Conservation (phyloP, 2,113 vertebrate genomes). For the Cairina moschata region DNA sequence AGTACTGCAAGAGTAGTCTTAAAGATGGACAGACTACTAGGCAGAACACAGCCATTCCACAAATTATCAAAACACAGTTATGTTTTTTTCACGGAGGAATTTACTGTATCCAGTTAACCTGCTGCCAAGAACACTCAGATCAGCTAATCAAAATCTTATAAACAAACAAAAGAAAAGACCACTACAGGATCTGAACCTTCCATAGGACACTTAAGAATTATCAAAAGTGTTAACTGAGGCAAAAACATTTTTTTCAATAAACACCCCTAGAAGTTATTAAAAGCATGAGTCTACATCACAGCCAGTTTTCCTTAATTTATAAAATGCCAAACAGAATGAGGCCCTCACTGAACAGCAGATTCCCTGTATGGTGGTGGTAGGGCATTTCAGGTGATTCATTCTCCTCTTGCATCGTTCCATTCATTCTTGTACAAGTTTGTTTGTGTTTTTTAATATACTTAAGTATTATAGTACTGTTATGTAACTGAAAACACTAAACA, state of each 20-base stretch:
- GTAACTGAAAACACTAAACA: background rate
- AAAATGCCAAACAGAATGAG: background rate
- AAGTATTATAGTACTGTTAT: background rate
- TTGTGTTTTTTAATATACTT: background rate
- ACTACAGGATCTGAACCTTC: background rate
- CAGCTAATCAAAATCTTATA: background rate
- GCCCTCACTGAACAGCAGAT: background rate
- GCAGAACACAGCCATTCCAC: background rate
- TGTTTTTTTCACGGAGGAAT: background rate
- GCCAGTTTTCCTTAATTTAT: background rate
- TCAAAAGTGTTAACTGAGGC: background rate
- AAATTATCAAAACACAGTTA: background rate
- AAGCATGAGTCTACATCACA: background rate
- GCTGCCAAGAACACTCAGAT: background rate
- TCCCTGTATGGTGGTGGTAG: background rate
- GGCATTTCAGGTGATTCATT: background rate
- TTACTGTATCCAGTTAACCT: background rate
- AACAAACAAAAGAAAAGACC: background rate
- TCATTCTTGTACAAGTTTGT: background rate
- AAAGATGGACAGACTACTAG: background rate
- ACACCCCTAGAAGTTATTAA: background rate
- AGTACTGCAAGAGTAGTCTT: background rate
- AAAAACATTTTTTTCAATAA: background rate
- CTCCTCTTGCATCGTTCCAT: background rate
- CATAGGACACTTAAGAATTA: background rate